These are phyloP conservation scores for Microcebus lehilahytsara DNA, from an alignment of 2,113 vertebrate genomes.

Conservation along the genomic window DNA sequence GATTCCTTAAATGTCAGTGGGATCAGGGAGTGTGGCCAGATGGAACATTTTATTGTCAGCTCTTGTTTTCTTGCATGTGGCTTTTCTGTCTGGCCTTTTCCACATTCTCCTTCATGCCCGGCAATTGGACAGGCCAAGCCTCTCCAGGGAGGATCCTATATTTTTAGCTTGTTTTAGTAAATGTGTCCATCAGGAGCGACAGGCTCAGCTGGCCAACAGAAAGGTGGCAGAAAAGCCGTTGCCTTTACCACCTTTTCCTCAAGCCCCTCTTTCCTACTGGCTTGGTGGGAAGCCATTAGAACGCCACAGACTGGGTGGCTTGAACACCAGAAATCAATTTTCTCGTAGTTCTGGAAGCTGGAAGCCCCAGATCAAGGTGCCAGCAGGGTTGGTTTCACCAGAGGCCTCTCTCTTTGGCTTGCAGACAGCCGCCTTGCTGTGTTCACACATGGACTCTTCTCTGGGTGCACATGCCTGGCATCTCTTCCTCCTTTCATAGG, in stretches of 20 bases:
- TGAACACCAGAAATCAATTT: neutral
- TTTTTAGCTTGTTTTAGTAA: neutral
- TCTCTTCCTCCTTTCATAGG: neutral
- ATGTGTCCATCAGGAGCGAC: neutral
- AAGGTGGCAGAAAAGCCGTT: neutral
- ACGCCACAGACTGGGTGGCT: no score
- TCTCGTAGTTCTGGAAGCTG: neutral
- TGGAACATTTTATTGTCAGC: rapidly evolving
- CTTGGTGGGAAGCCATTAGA: no score
- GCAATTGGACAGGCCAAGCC: neutral
- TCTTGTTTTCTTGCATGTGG: neutral
- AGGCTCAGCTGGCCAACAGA: neutral
- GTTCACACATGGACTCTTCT: neutral
- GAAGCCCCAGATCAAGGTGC: neutral
- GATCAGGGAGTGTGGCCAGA: neutral
- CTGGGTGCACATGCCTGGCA: neutral
- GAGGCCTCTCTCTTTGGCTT: neutral
- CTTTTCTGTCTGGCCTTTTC: neutral
- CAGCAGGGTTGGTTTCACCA: neutral
- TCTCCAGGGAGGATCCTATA: neutral
- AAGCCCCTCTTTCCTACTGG: neutral
- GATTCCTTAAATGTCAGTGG: neutral
- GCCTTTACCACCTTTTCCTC: neutral
- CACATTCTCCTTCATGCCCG: neutral
- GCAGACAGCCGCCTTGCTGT: neutral